Base-by-base conservation (phyloP, 2,888 invertebrate species). In the Meteorus cinctellus region DNA sequence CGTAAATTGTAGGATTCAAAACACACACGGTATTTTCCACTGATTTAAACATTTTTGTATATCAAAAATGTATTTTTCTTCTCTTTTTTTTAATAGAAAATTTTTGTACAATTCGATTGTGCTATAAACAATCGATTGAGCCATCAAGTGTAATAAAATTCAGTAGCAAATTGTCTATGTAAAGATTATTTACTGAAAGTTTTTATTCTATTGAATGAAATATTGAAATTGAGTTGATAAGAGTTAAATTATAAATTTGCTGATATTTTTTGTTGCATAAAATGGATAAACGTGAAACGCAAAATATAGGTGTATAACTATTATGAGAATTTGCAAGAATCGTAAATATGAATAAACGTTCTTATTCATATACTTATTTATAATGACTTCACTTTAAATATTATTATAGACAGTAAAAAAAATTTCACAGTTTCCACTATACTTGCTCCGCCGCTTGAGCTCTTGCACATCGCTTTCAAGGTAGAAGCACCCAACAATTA, bases 1-100 rank as follows among this genome's bases (percentile, higher is more conserved):
- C 87, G 87, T 86, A 87, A 86, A 87, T 87, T 85, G 85, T 82
- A 84, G 55, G 55, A 55, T 48, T 29, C 86, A 85, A 82, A 85
- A 84, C 41, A 45, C 51, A 24, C 29, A 24, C 68, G 12, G 41
- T 41, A 41, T 41, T 41, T 41, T 41, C 24, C 60, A 19, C n/a
- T 55, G 19, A 19, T 5, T 55, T 55, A 8, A 19, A 55, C 85
- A 84, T 87, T 87, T 88, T 88, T 85, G 86, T 6, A 6, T 55
- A 55, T 55, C 19, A 8, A 55, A n/a, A n/a, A 24, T 55, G 8
- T 55, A 63, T 55, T n/a, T 55, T 48, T n/a, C n/a, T n/a, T 48
- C 16, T 2, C 16, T 48, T 48, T 48, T n/a, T 48, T 48, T 3
- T 16, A 2, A n/a, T 4, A 2, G 1, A 16, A n/a, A 48, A n/a